phyloP scores from a whole-genome alignment of 2,888 invertebrate genomes.

The Miltochrista miniata region DNA sequence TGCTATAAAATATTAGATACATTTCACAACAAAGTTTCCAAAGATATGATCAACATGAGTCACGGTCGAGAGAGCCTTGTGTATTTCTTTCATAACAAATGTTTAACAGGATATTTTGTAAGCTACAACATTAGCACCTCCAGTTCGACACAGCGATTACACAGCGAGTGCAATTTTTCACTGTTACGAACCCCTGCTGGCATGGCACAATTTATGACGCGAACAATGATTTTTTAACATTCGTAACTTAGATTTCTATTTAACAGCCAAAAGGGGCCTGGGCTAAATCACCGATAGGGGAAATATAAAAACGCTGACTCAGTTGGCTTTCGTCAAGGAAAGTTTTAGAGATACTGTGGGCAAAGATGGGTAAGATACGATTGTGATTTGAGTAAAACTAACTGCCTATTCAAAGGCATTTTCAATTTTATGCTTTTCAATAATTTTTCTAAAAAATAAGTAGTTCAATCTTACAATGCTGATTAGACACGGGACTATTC shows the following conservation, averaged over 20 bases:
- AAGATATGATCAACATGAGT: too few species aligned
- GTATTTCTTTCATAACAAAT: neutral
- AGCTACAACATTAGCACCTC: slow-evolving; percentile 49
- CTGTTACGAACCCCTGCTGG: slow-evolving; percentile 66
- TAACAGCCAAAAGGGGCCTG: slow-evolving; percentile 64
- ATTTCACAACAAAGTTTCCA: too few species aligned
- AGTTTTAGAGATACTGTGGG: slow-evolving; percentile 28
- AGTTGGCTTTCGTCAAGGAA: slow-evolving; percentile 37
- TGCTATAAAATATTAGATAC: too few species aligned
- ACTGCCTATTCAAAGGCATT: too few species aligned
- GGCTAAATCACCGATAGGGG: slow-evolving; percentile 56
- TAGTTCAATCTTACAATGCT: too few species aligned
- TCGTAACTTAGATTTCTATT: slow-evolving; percentile 75
- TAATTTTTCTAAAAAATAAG: too few species aligned
- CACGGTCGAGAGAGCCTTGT: too few species aligned
- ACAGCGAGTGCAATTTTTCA: slow-evolving; percentile 76
- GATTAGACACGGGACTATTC: too few species aligned
- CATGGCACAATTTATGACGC: slow-evolving; percentile 73
- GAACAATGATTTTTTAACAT: slow-evolving; percentile 78
- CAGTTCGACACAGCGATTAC: slow-evolving; percentile 72
- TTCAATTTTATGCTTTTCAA: too few species aligned
- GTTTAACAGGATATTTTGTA: neutral
- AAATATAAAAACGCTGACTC: slow-evolving; percentile 57
- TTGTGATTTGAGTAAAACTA: too few species aligned
- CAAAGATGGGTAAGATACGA: slow-evolving; percentile 10